phyloP scores from a whole-genome alignment of 2,888 invertebrate genomes.

The Erpobdella octoculata region DNA sequence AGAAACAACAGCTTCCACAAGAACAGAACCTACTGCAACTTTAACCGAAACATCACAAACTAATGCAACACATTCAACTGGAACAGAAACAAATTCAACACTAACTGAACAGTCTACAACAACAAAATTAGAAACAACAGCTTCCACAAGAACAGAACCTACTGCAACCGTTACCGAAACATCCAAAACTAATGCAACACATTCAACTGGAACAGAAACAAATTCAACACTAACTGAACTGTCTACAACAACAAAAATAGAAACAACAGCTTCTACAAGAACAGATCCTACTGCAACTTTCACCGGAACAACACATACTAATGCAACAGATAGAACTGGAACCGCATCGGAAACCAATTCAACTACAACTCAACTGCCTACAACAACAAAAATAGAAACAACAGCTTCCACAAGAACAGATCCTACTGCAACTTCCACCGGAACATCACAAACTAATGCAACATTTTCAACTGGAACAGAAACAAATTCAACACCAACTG shows the following conservation, averaged over 20 bases:
- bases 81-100: background rate
- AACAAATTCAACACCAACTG: constrained; percentile 5
- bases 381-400: constrained; percentile 18
- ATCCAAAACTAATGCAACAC: background rate
- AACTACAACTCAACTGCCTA: constrained; percentile 16
- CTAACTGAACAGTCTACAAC: background rate
- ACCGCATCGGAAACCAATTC: background rate
- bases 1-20: background rate
- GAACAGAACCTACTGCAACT: background rate
- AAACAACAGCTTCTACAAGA: background rate
- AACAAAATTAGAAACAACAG: background rate
- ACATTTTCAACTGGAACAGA: constrained; percentile 7
- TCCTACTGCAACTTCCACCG: constrained; percentile 13
- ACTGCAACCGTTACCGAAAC: background rate
- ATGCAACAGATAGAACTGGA: background rate
- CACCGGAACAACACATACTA: background rate
- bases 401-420: constrained; percentile 20
- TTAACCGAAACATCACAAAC: background rate
- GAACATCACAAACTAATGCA: background rate
- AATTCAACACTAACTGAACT: background rate
- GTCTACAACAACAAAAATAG: background rate
- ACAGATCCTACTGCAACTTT: background rate
- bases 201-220: too few species aligned
- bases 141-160: background rate
- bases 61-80: background rate